Base-by-base conservation (phyloP, 2,888 invertebrate species). In the Hirtodrosophila alboralis region DNA sequence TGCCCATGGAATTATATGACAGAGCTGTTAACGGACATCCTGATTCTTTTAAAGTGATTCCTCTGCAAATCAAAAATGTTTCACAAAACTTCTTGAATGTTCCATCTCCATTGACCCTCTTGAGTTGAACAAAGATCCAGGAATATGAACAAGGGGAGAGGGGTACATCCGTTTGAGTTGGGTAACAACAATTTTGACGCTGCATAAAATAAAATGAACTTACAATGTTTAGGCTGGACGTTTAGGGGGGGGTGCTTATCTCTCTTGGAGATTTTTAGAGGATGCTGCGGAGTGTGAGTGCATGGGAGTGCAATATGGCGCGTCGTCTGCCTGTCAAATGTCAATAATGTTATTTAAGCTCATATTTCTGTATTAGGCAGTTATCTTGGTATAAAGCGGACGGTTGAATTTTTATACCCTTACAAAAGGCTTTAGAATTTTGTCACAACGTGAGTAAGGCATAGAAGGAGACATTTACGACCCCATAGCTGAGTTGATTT, bases 281-380 rank as follows among this genome's bases (percentile, higher is more conserved):
- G 23, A 8, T 23, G 23, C 18, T 18, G 18, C 18, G 18, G 10
- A 31, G 40, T 4, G 34, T 26, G 34, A 16, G 23, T 18, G 23
- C 26, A 12, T 31, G 18, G 36, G 38, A 13, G 13, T 34, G 27
- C 41, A 47, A 36, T 61, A 44, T 33, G 53, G 47, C 53, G 52
- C 44, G 56, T 61, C 64, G 68, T 59, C 75, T 72, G 81, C 56
- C 78, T 75, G 78, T 80, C 78, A 78, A 68, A 77, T 80, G 81
- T 66, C 75, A 72, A 75, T 78, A 69, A 75, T 64, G 71, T 69
- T 66, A 57, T 66, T 72, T 69, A 75, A 68, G 60, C 54, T 51
- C 18, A 12, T 31, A 38, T 41, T 18, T 26, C 26, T 44, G 33
- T 28, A 36, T 49, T 61, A 44, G 59, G 37, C 63, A 47, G 47